Conservation (phyloP, 2,113 vertebrate genomes). For the Thunnus maccoyii region DNA sequence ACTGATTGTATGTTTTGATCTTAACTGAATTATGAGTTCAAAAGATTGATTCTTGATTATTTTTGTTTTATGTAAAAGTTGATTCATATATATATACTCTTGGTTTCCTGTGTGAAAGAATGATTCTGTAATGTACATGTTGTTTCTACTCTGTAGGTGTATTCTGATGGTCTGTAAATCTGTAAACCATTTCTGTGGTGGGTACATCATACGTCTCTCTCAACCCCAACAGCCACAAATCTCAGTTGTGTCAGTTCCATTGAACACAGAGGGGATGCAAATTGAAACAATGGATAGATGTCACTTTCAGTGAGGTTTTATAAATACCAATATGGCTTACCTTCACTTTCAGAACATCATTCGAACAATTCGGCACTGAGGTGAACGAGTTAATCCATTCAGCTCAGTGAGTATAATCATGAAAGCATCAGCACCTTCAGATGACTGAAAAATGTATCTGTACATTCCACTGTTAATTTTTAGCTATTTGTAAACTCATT, state of each 20-base stretch:
- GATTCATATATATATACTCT: too few relatives aligned
- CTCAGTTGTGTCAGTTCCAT: constrained; percentile 1
- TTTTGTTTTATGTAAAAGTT: too few relatives aligned
- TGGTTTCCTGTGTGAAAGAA: too few relatives aligned
- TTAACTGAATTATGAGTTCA: too few relatives aligned
- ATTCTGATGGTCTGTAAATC: too few relatives aligned
- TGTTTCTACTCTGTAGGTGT: too few relatives aligned
- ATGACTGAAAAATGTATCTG: background rate
- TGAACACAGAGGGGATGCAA: background rate
- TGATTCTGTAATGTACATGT: too few relatives aligned
- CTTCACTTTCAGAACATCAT: background rate
- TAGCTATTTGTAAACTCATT: background rate
- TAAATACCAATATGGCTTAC: background rate
- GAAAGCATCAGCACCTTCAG: background rate
- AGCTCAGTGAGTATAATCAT: background rate
- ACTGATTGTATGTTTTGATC: too few relatives aligned
- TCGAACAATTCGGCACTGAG: background rate
- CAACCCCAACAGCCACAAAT: constrained; percentile 44
- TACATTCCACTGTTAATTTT: background rate
- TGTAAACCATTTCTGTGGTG: background rate
- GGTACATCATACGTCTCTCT: constrained; percentile 38
- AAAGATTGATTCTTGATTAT: too few relatives aligned
- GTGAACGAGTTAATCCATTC: background rate
- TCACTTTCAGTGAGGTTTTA: constrained; percentile 34
- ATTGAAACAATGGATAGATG: constrained; percentile 4